A percentile compares a stretch with the other conserved stretches of the same genome.
These are phyloP conservation scores for Phoeniculus purpureus DNA, from an alignment of 2,797 vertebrate species.

Conservation along the genomic window DNA sequence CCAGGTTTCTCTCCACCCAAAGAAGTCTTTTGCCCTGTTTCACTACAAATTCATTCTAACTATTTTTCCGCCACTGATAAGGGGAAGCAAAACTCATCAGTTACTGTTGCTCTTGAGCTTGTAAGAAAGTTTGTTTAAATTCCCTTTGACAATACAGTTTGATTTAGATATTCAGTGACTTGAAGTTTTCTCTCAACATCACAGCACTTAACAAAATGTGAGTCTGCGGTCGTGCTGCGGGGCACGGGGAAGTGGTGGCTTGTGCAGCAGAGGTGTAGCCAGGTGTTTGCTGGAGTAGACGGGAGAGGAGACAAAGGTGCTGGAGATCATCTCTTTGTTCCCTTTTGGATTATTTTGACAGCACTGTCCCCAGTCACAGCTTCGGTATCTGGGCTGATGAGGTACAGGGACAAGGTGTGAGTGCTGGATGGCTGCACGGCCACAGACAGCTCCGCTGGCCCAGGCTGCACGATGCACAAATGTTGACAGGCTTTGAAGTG, in stretches of 20 bases:
- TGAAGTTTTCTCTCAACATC: neutral
- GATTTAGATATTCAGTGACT: constrained; percentile 47
- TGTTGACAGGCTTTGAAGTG: neutral
- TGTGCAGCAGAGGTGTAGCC: neutral
- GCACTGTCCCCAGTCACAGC: rapidly evolving
- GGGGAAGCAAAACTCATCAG: neutral
- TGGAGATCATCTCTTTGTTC: neutral
- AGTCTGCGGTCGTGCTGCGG: neutral
- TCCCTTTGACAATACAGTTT: constrained; percentile 5
- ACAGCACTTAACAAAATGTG: neutral
- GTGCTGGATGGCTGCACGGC: neutral
- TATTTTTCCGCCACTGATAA: neutral
- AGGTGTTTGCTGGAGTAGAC: neutral
- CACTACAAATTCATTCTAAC: neutral
- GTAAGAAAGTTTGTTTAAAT: neutral
- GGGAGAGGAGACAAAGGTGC: neutral
- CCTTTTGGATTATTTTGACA: neutral
- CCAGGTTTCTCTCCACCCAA: neutral
- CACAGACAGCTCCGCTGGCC: neutral
- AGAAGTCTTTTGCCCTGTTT: neutral
- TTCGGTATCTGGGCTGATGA: rapidly evolving
- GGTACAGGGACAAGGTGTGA: neutral
- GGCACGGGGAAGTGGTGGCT: neutral
- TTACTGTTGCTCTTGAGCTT: neutral
- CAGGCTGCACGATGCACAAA: neutral